A percentile compares a stretch with the other conserved stretches of the same genome.
Evolutionary conservation across 2,797 vertebrate genomes (phyloP).

Genomic region (Paedocypris micromegethes): DNA sequence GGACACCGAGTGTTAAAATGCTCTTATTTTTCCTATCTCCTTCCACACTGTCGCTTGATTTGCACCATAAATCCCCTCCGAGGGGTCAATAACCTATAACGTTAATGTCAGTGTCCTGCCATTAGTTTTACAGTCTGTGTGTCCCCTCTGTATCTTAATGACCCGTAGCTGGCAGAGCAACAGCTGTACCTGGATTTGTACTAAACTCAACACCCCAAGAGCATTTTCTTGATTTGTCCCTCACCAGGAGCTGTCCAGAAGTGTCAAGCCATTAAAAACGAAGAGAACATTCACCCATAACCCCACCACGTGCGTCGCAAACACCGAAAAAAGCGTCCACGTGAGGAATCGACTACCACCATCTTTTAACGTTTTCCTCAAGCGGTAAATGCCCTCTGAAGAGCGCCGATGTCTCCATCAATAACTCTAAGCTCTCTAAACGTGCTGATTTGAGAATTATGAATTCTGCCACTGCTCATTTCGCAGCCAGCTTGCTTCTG

Average conservation of each 20-base stretch:
- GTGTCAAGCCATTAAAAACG: conserved; percentile 12
- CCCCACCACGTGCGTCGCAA: neutral
- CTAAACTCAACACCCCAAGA: conserved; percentile 36
- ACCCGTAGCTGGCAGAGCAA: conserved; percentile 53
- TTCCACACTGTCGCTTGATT: conserved; percentile 60
- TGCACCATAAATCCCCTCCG: conserved; percentile 66
- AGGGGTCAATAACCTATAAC: conserved; percentile 69
- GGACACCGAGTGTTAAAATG: conserved; percentile 45
- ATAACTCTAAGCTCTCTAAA: conserved; percentile 38
- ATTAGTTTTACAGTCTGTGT: conserved; percentile 62
- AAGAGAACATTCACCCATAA: neutral
- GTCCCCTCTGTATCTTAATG: conserved; percentile 59
- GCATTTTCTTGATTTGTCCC: conserved; percentile 21
- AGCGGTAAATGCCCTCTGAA: conserved; percentile 28
- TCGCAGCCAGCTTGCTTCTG: conserved; percentile 48
- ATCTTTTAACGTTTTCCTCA: conserved; percentile 24
- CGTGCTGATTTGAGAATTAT: conserved; percentile 47
- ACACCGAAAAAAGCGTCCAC: neutral
- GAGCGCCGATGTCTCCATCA: conserved; percentile 35
- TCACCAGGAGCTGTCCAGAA: conserved; percentile 10
- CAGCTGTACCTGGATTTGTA: conserved; percentile 50
- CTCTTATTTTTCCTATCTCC: conserved; percentile 55
- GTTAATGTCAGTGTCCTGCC: conserved; percentile 65
- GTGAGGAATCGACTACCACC: neutral
- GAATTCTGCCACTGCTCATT: conserved; percentile 49